Evolutionary conservation across 2,888 invertebrate genomes (phyloP), one percentile per base, ranked within the genome.

Genomic region (Nipponacmea schrenckii): DNA sequence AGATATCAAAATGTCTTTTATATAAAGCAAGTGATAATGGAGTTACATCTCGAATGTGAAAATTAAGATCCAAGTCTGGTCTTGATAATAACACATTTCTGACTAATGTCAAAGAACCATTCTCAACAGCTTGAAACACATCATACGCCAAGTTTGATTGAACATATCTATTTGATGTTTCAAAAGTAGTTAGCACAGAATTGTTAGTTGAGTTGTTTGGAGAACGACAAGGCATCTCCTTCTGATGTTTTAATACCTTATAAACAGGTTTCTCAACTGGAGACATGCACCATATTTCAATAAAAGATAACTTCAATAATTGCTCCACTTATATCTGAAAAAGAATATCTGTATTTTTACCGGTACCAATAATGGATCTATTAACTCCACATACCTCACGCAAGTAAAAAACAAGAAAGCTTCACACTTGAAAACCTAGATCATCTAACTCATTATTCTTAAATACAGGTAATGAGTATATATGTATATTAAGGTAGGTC

Each of bases 1-100:
- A 87, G 15, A 86, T 85, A 67, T 84, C 84, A 73, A 81, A 81
- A 67, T 84, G 77, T 67, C 84, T 80, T 70, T 86, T 82, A 73
- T 86, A 86, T 26, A 89, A 78, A 5, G 88, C 84, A 64, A 89
- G 75, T n/a, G 87, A 86, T 44, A 89, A 77, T 1, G 87, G 84
- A 4, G 89, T 89, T 63, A 85, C 83, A 63, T 87, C 87, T 68
- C 85, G 82, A 5, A 89, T 84, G 39, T 84, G 81, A 62, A 82
- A 80, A 76, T 88, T 87, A 45, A 87, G 78, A 79, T 87, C 84
- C 56, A 83, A 76, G 72, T 83, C 82, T 67, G 83, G 84, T 74
- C 83, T 81, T 12, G 84, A 84, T 67, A 83, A 77, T 10, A 84
- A 70, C 63, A 84, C 81, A 70, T 81, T 81, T 31, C 84, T 76